These are phyloP conservation scores for Ceratina japonica DNA, from an alignment of 1,140 invertebrate genomes.

Conservation along the genomic window DNA sequence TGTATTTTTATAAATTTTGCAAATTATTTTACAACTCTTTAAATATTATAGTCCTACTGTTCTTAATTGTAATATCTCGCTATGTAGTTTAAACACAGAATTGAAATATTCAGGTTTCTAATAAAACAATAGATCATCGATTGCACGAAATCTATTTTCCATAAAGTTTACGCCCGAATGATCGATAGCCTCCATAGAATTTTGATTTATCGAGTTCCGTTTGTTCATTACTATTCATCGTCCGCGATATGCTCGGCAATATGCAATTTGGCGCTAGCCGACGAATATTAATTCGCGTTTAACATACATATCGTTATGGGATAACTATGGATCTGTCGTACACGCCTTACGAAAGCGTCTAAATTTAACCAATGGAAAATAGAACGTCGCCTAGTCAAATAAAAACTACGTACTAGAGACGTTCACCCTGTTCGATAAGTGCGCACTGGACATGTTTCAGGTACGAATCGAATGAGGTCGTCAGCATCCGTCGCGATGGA, in stretches of 20 bases:
- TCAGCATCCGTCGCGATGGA: constrained; percentile 86
- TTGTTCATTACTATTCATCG: constrained; percentile 33
- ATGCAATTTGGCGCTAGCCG: constrained; percentile 13
- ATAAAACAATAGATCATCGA: neutral
- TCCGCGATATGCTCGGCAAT: constrained; percentile 15
- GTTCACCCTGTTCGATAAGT: too few relatives aligned
- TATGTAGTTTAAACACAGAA: too few relatives aligned
- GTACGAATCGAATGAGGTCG: constrained; percentile 84
- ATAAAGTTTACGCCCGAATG: neutral
- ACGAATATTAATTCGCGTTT: constrained; percentile 17
- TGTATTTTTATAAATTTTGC: too few relatives aligned
- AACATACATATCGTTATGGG: neutral
- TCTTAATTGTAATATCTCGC: too few relatives aligned
- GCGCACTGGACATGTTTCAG: constrained; percentile 78
- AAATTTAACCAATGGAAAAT: constrained; percentile 7
- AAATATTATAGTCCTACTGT: too few relatives aligned
- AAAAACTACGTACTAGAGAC: too few relatives aligned
- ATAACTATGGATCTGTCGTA: constrained; percentile 21
- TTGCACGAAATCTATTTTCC: neutral
- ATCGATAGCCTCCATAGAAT: neutral
- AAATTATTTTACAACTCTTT: too few relatives aligned
- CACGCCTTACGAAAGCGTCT: constrained; percentile 20
- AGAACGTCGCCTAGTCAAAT: neutral
- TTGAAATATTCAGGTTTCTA: too few relatives aligned
- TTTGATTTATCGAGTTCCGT: constrained; percentile 32